Evolutionary conservation across 2,797 vertebrate genomes (phyloP), one percentile per base, ranked within the genome.

Genomic region (Hemibagrus guttatus): DNA sequence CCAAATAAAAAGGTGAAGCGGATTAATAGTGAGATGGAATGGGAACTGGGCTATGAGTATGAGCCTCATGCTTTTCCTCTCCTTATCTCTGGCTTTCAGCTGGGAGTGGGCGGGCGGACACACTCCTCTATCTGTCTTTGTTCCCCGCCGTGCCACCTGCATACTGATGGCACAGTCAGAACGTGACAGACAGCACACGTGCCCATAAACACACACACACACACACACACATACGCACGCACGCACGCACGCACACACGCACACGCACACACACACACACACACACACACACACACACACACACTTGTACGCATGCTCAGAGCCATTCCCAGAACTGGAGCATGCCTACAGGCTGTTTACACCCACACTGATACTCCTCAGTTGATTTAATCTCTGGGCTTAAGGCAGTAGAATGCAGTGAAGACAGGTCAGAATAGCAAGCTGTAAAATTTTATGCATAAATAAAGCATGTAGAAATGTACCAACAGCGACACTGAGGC

Each of bases 51-150:
- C 79, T 84, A 80, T 85, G 83, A 84, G 78, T 90, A 87, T 89
- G 9, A 49, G 86, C 81, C 81, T 54, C 68, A 63, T 89, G 88
- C 86, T 89, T 64, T 87, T 81, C 85, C 74, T 88, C 88, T 88
- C 88, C 92, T 94, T 95, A 95, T 95, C 94, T 91, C 91, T 59
- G 88, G 84, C 84, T 88, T 92, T 94, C 93, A 95, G 94, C 92
- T 92, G 91, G 89, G 90, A 90, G 91, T 88, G 87, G 90, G 89
- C 68, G 88, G 89, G 54, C 83, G 83, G 90, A 79, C 85, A 85
- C 87, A 90, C 89, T 89, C 88, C 88, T 88, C 85, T 90, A 81
- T 76, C 78, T 78, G 46, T 92, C 91, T 92, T 92, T 92, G 88
- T 88, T 89, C 83, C 81, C 86, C 13, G 56, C 84, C 85, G 87